Base-by-base conservation (phyloP, 2,113 vertebrate species). In the Halichoerus grypus region DNA sequence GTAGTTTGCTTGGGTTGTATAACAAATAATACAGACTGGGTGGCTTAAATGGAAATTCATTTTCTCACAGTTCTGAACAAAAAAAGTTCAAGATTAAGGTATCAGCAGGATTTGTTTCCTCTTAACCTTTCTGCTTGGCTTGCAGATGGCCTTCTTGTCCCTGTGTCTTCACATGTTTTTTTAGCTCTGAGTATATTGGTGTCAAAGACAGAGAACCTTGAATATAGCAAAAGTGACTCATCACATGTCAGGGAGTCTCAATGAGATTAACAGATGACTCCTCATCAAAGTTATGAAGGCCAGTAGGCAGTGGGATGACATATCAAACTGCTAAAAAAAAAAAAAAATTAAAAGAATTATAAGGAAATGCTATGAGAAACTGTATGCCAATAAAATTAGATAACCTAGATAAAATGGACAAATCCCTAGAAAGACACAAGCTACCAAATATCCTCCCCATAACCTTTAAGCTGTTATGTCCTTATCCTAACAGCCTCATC, bases 201-300 rank as follows among this genome's bases (percentile, higher is more conserved):
- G 24, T 96, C 65, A 94, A 85, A 96, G 42, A 82, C 36, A 91
- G 2, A 86, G 1, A 88, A 93, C 69, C 67, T 83, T 88, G 42
- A 96, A 96, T 92, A 83, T 10, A 92, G 10, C 4, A 95, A 90
- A 93, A 63, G 7, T 86, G 65, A 93, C 39, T 67, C 7, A 36
- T 67, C 6, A 57, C 15, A 21, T 91, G 72, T 11, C 31, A 89
- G 22, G 12, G 16, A 57, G 1, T 80, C 39, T 96, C 3, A 21
- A 19, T 92, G 90, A 91, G 69, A 33, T 19, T 71, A 95, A 95
- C 96, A 95, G 69, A 63, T 90, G 57, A 97, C 63, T 84, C 18
- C 2, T 67, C 42, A 76, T 69, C 8, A 21, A 83, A 90, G 28
- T 36, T 95, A 97, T 91, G 84, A 87, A 80, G 13, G 26, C 42